phyloP scores from a whole-genome alignment of 2,888 invertebrate species.

The Drosophila longiperda region DNA sequence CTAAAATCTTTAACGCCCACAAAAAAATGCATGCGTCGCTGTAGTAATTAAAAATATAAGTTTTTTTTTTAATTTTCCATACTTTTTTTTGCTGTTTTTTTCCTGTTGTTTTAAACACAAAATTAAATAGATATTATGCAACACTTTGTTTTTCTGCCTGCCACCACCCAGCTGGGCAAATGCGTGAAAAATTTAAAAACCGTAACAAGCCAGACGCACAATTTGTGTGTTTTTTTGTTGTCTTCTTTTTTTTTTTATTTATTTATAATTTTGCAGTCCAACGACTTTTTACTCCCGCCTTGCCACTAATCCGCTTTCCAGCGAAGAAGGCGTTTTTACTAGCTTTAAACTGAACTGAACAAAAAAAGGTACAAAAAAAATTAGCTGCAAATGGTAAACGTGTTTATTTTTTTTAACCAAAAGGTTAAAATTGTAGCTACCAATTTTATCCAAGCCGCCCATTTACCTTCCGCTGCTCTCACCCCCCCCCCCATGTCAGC shows the following conservation, averaged over 20 bases:
- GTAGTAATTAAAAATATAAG: conserved; percentile 64
- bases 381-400: conserved; percentile 47
- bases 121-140: conserved; percentile 54
- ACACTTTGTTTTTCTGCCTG: conserved; percentile 23
- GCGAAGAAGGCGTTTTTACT: conserved; percentile 36
- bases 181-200: conserved; percentile 53
- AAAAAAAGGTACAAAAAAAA: conserved; percentile 24
- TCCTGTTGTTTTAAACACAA: conserved; percentile 22
- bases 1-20: conserved; percentile 59
- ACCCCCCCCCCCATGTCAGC: conserved; percentile 11
- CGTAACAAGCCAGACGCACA: conserved; percentile 55
- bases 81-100: conserved; percentile 3
- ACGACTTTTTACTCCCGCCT: conserved; percentile 2
- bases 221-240: background rate
- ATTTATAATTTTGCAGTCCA: conserved; percentile 11
- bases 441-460: conserved; percentile 16
- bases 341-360: conserved; percentile 37
- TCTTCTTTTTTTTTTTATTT: background rate
- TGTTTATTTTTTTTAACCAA: conserved; percentile 39
- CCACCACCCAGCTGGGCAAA: conserved; percentile 7
- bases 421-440: conserved; percentile 34
- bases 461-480: background rate
- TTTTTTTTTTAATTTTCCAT: background rate
- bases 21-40: conserved; percentile 30
- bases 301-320: conserved; percentile 2